A percentile compares a stretch with the other conserved stretches of the same genome.
phyloP scores from a whole-genome alignment of 2,888 invertebrate species.

The Xestoiulus laeticollis region DNA sequence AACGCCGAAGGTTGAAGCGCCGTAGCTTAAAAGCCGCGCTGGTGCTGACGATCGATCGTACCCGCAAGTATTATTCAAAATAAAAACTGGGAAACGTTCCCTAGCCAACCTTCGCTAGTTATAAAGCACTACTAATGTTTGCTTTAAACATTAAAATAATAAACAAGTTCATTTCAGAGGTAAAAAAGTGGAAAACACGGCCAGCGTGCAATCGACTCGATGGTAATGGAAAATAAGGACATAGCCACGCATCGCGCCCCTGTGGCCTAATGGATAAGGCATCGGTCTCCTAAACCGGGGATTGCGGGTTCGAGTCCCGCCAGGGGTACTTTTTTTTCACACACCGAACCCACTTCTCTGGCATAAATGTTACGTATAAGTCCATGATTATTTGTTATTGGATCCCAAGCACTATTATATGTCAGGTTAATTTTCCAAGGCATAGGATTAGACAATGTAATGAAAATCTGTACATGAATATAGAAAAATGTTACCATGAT shows the following conservation, averaged over 20 bases:
- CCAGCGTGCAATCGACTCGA: background rate
- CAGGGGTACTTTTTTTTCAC: background rate
- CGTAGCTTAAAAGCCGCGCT: background rate
- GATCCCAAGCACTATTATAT: too few species aligned
- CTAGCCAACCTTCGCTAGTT: background rate
- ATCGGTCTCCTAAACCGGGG: constrained; percentile 46
- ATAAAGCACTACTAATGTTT: background rate
- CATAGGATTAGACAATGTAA: too few species aligned
- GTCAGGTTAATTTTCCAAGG: too few species aligned
- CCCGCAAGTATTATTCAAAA: too few species aligned
- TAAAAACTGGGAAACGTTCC: background rate
- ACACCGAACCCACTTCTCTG: background rate
- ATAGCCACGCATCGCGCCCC: background rate
- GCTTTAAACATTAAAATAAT: background rate
- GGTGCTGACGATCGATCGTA: background rate
- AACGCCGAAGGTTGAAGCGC: constrained; percentile 18
- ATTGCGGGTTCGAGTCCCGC: constrained; percentile 47
- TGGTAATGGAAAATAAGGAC: background rate
- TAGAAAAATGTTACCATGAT: too few species aligned
- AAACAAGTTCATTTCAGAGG: background rate
- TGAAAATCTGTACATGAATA: too few species aligned
- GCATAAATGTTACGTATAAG: background rate
- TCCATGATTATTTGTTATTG: too few species aligned
- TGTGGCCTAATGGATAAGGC: constrained; percentile 48
- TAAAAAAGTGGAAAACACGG: background rate